Base-by-base conservation (phyloP, 2,888 invertebrate species). In the Teleiodes luculella region DNA sequence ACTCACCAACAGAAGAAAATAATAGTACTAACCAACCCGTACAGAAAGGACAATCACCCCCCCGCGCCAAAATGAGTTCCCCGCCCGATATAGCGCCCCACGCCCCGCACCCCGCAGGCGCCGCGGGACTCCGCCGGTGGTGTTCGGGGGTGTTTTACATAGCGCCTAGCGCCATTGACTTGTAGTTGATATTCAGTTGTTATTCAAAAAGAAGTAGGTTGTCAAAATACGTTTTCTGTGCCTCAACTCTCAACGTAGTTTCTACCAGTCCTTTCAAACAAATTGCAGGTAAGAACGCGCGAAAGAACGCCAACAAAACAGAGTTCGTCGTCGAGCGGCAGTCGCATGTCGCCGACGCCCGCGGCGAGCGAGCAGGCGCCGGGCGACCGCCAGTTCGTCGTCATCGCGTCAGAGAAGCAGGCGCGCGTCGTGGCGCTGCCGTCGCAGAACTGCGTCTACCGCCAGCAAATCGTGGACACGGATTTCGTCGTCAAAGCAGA, bases 401-500 rank as follows among this genome's bases (percentile, higher is more conserved):
- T 97, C 52, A 93, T 98, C 67, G 95, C 96, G 61, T 97, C 97
- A 57, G 98, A 98, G 90, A 98, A 97, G 88, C 97, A 98, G 91
- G 97, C 96, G 59, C 92, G 97, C 70, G 96, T 98, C 61, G 95
- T 98, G 62, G 97, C 97, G 64, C 92, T 98, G 77, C 98, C 98
- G 62, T 97, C 97, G 68, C 98, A 98, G 88, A 96, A 96, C 80
- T 97, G 97, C 90, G 94, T 97, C 68, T 97, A 97, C 89, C 93
- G 97, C 70, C 95, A 96, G 83, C 97, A 97, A 87, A 92, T 98
- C 68, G 96, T 97, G 60, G 98, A 98, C 75, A 93, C 94, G 8
- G 96, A 97, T 85, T 97, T 97, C 85, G 97, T 98, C 59, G 96
- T 98, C 63, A 96, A 96, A 88, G 96, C 98, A 57, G 97, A 98